A percentile compares a stretch with the other conserved stretches of the same genome.
Evolutionary conservation across 1,140 invertebrate species (phyloP).

Genomic region (Panagrolaimus sp.): DNA sequence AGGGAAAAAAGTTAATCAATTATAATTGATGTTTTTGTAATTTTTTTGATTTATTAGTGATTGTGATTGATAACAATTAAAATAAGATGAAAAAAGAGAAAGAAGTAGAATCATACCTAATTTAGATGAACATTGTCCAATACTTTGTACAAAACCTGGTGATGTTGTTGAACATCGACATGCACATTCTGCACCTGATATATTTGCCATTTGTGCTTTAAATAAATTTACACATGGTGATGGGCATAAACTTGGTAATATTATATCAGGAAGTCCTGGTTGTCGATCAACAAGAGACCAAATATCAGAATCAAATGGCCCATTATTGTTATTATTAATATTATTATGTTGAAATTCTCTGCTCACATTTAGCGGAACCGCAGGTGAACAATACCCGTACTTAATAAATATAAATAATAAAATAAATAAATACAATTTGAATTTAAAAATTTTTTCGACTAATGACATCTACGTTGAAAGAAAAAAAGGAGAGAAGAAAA

Average conservation of each 20-base stretch:
- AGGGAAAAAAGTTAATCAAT: background rate
- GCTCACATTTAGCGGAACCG: no score
- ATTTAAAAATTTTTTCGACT: no score
- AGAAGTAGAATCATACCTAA: background rate
- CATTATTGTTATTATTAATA: background rate
- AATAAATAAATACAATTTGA: no score
- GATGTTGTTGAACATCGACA: slow-evolving; percentile 17
- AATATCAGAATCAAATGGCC: background rate
- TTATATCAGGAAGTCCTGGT: background rate
- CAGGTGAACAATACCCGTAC: no score
- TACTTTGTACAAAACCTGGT: slow-evolving; percentile 18
- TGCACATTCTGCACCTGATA: slow-evolving; percentile 2
- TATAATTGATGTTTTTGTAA: no score
- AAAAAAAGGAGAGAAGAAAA: no score
- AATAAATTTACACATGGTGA: slow-evolving; percentile 9
- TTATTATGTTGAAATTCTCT: no score
- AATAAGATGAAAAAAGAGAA: no score
- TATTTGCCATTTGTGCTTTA: background rate
- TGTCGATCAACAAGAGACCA: slow-evolving; percentile 4
- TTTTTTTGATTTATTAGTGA: no score
- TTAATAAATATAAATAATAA: no score
- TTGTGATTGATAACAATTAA: no score
- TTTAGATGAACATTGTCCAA: slow-evolving; percentile 14
- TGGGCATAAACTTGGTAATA: slow-evolving; percentile 5
- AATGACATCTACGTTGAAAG: no score